A percentile compares a stretch with the other conserved stretches of the same genome.
Conservation (phyloP, 2,113 vertebrate species). For the Alligator sinensis region DNA sequence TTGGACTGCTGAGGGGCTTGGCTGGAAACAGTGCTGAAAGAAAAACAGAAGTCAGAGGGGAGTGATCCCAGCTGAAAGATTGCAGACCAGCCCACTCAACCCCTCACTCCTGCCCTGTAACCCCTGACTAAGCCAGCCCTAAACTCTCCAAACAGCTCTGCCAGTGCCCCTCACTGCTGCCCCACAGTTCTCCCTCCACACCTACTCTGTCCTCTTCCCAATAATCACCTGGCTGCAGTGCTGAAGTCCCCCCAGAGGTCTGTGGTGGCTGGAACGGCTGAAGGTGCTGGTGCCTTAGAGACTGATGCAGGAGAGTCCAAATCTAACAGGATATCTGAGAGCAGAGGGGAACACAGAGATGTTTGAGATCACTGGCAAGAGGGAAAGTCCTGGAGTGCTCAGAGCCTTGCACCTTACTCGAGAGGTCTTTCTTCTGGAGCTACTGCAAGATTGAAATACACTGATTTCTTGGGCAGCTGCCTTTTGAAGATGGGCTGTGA, state of each 20-base stretch:
- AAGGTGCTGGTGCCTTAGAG: constrained; percentile 60
- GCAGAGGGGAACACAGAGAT: neutral
- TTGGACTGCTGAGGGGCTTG: constrained; percentile 84
- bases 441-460: neutral
- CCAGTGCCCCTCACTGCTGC: neutral
- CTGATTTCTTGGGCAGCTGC: neutral
- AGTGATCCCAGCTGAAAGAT: neutral
- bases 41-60: constrained; percentile 54
- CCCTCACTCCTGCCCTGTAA: neutral
- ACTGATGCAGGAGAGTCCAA: constrained; percentile 77
- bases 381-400: neutral
- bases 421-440: neutral
- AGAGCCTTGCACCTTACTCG: neutral
- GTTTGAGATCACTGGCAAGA: neutral
- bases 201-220: neutral
- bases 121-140: neutral
- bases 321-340: constrained; percentile 82
- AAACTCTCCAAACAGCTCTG: neutral
- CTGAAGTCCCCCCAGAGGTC: constrained; percentile 96
- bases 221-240: constrained; percentile 86
- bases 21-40: constrained; percentile 79
- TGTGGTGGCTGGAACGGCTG: constrained; percentile 63
- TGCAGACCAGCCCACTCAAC: neutral
- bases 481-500: neutral
- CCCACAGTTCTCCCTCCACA: constrained; percentile 11